phyloP scores from a whole-genome alignment of 2,888 invertebrate species.

The Amphipyra berbera region DNA sequence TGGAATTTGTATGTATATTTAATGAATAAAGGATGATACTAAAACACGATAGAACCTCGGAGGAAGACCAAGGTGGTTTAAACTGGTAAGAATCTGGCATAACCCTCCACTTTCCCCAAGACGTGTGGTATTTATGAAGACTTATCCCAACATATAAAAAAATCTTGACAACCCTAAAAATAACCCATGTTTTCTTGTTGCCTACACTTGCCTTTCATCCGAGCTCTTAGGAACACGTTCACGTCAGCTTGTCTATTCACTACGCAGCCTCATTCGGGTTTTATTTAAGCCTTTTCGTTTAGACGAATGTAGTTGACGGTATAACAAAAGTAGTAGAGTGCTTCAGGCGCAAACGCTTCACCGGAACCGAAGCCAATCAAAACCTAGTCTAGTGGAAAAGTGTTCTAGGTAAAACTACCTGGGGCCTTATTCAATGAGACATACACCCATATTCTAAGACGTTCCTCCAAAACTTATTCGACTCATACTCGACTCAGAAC shows the following conservation, averaged over 20 bases:
- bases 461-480: too few species aligned
- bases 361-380: slow-evolving; percentile 66
- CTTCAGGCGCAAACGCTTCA: slow-evolving; percentile 60
- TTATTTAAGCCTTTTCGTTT: slow-evolving; percentile 66
- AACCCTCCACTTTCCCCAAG: too few species aligned
- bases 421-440: not conserved
- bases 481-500: too few species aligned
- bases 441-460: too few species aligned
- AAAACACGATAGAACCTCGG: too few species aligned
- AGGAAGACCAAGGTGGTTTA: too few species aligned
- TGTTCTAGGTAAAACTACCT: slow-evolving; percentile 44
- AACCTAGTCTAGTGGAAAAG: slow-evolving; percentile 72
- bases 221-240: slow-evolving; percentile 52
- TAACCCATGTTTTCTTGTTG: slow-evolving; percentile 29
- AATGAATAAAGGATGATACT: too few species aligned
- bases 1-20: too few species aligned
- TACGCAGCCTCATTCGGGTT: slow-evolving; percentile 52
- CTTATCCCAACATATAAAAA: too few species aligned
- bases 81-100: too few species aligned
- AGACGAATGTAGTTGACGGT: slow-evolving; percentile 55
- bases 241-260: slow-evolving; percentile 62
- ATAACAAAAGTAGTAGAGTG: slow-evolving; percentile 48
- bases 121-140: too few species aligned
- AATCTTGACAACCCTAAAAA: too few species aligned
- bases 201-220: slow-evolving; percentile 41